Base-by-base conservation (phyloP, 2,888 invertebrate species). In the Gastrophysa polygoni region DNA sequence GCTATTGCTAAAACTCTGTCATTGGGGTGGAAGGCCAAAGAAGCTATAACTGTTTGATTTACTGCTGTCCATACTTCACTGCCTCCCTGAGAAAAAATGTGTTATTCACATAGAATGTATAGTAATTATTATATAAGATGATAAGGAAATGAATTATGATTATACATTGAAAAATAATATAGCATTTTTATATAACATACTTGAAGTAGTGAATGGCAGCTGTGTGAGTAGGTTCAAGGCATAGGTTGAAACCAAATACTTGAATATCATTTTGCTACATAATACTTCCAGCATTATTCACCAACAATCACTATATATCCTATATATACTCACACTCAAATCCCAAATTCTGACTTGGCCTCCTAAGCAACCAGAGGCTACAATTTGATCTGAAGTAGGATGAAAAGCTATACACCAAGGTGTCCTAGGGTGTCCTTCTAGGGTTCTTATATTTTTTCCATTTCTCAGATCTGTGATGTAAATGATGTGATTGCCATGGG, bases 311-410 rank as follows among this genome's bases (percentile, higher is more conserved):
- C n/a, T n/a, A n/a, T n/a, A n/a, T n/a, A n/a, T 58, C 49, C 24
- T 50, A n/a, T n/a, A 14, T 44, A 44, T 47, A 59, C 72, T 69
- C 81, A 90, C 90, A 79, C 86, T 86, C 11, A 91, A 81, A 82
- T 95, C 94, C 95, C 95, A 95, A 47, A 95, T 92, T 69, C 94
- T 83, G 54, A 95, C 94, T 86, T 94, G 92, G 7, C 95, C 95
- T 6, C 91, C 93, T 1, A 95, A 85, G 78, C 95, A 95, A 0
- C 95, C 95, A 1, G 93, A 92, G 21, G 93, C 95, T 48, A 95
- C 85, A 52, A 95, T 89, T 75, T 93, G 89, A 75, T 91, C 89
- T 61, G 89, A 91, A 6, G 90, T 88, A 0, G 94, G 94, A 82
- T 95, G 95, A 80, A 94, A 95, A 44, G 92, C 92, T 54, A 95